Evolutionary conservation across 2,888 invertebrate genomes (phyloP), one percentile per base, ranked within the genome.

Genomic region (Heliconius hortense): DNA sequence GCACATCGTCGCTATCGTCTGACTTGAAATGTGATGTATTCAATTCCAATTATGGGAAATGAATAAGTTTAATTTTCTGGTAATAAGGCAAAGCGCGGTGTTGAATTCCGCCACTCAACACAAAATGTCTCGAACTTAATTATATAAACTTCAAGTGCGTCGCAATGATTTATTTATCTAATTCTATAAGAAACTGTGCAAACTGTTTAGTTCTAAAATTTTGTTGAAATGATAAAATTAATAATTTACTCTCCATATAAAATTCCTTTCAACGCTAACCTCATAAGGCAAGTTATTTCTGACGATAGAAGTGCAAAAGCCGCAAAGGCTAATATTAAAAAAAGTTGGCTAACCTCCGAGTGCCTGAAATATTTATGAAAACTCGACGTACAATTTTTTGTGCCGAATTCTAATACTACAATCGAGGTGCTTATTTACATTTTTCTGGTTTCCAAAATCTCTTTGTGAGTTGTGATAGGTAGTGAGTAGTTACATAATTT

Each of bases 251-350:
- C 31, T 31, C 53, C 8, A 59, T 71, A 59, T 70, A 70, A 70
- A 70, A 70, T 60, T 70, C 70, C 60, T 70, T 70, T 70, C 15
- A 15, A 60, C 71, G 71, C 18, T 71, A 71, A 60, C 60, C 60
- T 60, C 35, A 39, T 60, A 60, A 39, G 24, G 60, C 60, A 71
- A 60, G 60, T 60, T 70, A 71, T 71, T 71, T 71, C 39, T 39
- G 26, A n/a, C 71, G 71, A 60, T 71, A 60, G 35, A 71, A 60
- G 60, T 26, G 71, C 35, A 60, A 53, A 71, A 59, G 39, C 39
- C 71, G 39, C 71, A 60, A 60, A 60, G 24, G 71, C 71, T 70
- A 71, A 71, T 71, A 71, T 71, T 71, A 71, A 71, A 71, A 70
- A 71, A 60, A 60, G 60, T 71, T 39, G 71, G 35, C 71, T 71